Evolutionary conservation across 2,113 vertebrate species (phyloP), one percentile per base, ranked within the genome.

Genomic region (Tenebrosternarchus preto): DNA sequence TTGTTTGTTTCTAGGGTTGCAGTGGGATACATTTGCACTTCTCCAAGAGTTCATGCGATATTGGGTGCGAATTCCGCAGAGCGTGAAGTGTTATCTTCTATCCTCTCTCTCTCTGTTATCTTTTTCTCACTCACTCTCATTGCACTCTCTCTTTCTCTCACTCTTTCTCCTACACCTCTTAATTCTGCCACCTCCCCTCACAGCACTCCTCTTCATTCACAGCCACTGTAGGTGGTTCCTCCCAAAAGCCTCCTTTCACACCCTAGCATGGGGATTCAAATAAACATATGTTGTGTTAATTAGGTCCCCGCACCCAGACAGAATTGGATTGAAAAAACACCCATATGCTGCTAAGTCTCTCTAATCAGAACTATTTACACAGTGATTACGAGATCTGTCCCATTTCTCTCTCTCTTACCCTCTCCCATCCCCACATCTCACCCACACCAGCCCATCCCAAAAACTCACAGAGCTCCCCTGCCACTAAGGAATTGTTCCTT

Each of bases 241-340:
- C 86, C 86, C 69, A 80, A 85, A 83, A 88, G 89, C 88, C 88
- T 88, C 75, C 77, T 81, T 91, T 93, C 91, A 89, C 91, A 93
- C 92, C 83, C 88, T n/a, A 72, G 72, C 60, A 87, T 64, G 25
- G 84, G 84, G 86, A 91, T 91, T 89, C 86, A 83, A 90, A 93
- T 90, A 91, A 93, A 91, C 92, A 93, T 93, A 93, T 93, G 92
- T 89, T 85, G 90, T 24, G 90, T 93, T 93, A 91, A 94, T 92
- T 91, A 90, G 61, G 81, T 88, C 83, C 71, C 76, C 1, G 75
- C 1, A 57, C 43, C 80, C 64, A 79, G 80, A 90, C 87, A 88
- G 88, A 85, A 89, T 50, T 63, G 24, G 61, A 73, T 70, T 73
- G 67, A n/a, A 73, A 79, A 85, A 66, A 66, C 25, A 61, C 8